A percentile compares a stretch with the other conserved stretches of the same genome.
phyloP scores from a whole-genome alignment of 1,140 invertebrate species.

The Panagrolaimus sp. region DNA sequence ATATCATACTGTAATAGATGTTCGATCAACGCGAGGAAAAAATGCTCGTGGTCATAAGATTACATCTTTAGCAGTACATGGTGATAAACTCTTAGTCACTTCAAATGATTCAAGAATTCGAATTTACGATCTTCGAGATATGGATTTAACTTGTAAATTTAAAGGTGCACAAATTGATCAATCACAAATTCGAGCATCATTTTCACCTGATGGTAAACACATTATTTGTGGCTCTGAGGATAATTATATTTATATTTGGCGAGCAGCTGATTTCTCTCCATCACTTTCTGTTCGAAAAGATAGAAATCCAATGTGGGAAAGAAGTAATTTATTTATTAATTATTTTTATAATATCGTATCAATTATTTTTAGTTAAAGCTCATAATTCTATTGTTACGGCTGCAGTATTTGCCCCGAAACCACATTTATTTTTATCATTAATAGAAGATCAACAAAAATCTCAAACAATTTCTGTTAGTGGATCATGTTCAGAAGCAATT shows the following conservation, averaged over 20 bases:
- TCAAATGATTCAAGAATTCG: conserved; percentile 95
- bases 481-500: conserved; percentile 26
- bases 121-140: conserved; percentile 87
- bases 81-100: conserved; percentile 76
- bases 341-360: background rate
- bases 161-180: conserved; percentile 84
- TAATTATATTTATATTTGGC: conserved; percentile 68
- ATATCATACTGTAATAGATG: conserved; percentile 94
- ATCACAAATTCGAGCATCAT: conserved; percentile 93
- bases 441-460: conserved; percentile 59
- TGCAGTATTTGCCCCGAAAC: conserved; percentile 92
- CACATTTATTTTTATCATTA: conserved; percentile 77
- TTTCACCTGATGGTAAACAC: conserved; percentile 89
- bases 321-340: conserved; percentile 64
- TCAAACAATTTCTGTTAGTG: background rate
- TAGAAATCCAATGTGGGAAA: conserved; percentile 94
- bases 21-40: conserved; percentile 83
- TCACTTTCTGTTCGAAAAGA: conserved; percentile 86
- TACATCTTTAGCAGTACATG: conserved; percentile 73
- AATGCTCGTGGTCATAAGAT: conserved; percentile 90
- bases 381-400: conserved; percentile 92
- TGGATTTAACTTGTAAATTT: conserved; percentile 93
- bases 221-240: conserved; percentile 96
- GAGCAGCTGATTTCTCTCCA: conserved; percentile 66
- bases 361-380: conserved; percentile 62